Evolutionary conservation across 2,113 vertebrate species (phyloP).

Genomic region (Formicarius rufipectus): DNA sequence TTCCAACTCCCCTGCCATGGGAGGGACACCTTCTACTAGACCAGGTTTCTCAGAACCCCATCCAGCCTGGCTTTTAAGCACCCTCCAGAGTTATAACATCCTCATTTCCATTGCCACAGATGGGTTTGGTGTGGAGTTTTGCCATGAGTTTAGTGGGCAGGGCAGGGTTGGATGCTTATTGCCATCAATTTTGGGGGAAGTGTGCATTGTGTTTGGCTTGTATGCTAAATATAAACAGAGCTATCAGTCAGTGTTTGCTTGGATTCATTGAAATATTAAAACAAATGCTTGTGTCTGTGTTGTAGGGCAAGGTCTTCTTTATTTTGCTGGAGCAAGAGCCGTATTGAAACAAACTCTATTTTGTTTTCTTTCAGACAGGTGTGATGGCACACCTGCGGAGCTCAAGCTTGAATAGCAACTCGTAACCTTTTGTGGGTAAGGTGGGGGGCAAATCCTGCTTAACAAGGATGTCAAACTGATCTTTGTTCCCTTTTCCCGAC

Average conservation of each 20-base stretch:
- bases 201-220: neutral
- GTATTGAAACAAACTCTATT: constrained; percentile 59
- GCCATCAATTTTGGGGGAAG: neutral
- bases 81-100: neutral
- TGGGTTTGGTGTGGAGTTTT: neutral
- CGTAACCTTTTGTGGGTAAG: constrained; percentile 51
- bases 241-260: constrained; percentile 18
- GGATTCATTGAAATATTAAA: constrained; percentile 54
- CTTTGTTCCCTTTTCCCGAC: constrained; percentile 57
- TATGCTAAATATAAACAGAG: neutral
- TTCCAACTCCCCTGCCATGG: neutral
- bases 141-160: neutral
- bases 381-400: constrained; percentile 74
- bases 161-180: neutral
- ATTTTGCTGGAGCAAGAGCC: constrained; percentile 44
- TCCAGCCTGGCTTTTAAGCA: neutral
- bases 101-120: neutral
- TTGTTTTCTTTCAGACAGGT: constrained; percentile 73
- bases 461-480: constrained; percentile 76
- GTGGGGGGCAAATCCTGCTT: constrained; percentile 74
- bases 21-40: neutral
- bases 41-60: neutral
- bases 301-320: constrained; percentile 49
- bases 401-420: constrained; percentile 38
- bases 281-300: constrained; percentile 46